Percentiles rank a stretch among this genome's conserved stretches.
Conservation (phyloP, 2,797 vertebrate species). For the Kryptolebias ocellatus region DNA sequence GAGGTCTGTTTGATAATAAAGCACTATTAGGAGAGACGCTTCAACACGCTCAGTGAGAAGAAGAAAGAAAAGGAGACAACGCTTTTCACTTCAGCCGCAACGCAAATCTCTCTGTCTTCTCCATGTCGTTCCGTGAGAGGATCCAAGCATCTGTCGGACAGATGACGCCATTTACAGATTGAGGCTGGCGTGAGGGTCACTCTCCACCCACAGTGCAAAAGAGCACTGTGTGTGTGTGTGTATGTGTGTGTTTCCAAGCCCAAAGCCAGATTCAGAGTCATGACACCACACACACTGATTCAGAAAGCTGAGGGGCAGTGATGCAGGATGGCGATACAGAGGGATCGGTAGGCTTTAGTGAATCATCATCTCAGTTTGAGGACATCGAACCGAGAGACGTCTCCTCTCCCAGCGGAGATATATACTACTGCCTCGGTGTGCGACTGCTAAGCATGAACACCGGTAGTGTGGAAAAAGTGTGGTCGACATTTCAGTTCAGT, state of each 20-base stretch:
- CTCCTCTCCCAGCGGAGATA: neutral
- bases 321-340: constrained; percentile 41
- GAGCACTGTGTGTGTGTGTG: constrained; percentile 1
- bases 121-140: constrained; percentile 17
- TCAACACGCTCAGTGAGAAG: constrained; percentile 22
- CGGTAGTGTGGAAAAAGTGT: no score
- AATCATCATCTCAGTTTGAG: constrained; percentile 40
- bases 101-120: constrained; percentile 41
- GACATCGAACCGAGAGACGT: constrained; percentile 5
- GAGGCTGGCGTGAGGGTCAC: constrained; percentile 42
- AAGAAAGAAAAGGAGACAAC: constrained; percentile 11
- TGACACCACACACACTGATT: constrained; percentile 53
- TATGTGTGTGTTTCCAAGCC: neutral
- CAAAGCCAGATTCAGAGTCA: constrained; percentile 31
- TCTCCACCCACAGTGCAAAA: constrained; percentile 39
- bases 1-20: constrained; percentile 70
- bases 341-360: constrained; percentile 31
- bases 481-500: neutral
- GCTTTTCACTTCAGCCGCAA: constrained; percentile 59
- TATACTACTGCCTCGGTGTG: neutral
- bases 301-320: constrained; percentile 46
- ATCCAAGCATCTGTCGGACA: constrained; percentile 63
- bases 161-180: constrained; percentile 54
- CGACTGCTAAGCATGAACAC: neutral
- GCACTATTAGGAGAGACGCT: constrained; percentile 64